Evolutionary conservation across 2,113 vertebrate genomes (phyloP).

Genomic region (Callopanchax toddi): DNA sequence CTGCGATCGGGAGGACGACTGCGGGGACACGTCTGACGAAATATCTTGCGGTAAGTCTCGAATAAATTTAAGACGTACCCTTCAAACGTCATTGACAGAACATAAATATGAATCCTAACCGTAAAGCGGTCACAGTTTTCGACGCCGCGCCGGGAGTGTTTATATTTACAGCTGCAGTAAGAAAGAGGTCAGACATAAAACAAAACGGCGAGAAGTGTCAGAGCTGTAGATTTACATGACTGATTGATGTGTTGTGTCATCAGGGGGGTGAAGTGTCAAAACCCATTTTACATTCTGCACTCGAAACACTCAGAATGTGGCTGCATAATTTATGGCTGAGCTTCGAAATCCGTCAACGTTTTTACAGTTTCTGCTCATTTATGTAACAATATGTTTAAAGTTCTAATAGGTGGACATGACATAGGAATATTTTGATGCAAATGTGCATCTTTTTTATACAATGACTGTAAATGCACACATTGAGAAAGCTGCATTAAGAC

Average conservation of each 20-base stretch:
- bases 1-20: constrained; percentile 95
- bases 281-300: neutral
- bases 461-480: constrained; percentile 2
- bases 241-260: constrained; percentile 1
- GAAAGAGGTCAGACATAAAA: neutral
- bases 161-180: neutral
- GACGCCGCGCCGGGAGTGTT: neutral
- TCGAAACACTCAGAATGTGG: constrained; percentile 4
- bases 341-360: constrained; percentile 11
- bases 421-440: neutral
- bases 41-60: constrained; percentile 89
- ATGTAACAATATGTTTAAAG: neutral
- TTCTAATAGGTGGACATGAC: neutral
- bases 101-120: neutral
- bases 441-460: neutral
- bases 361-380: neutral
- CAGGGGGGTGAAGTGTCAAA: neutral
- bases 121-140: neutral
- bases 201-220: neutral
- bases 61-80: constrained; percentile 8
- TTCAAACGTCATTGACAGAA: constrained; percentile 26
- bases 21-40: constrained; percentile 92
- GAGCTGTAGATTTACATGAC: neutral
- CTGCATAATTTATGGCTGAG: constrained; percentile 5
- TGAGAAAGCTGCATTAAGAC: neutral